Evolutionary conservation across 2,797 vertebrate genomes (phyloP), one percentile per base, ranked within the genome.

Genomic region (Vipera latastei): DNA sequence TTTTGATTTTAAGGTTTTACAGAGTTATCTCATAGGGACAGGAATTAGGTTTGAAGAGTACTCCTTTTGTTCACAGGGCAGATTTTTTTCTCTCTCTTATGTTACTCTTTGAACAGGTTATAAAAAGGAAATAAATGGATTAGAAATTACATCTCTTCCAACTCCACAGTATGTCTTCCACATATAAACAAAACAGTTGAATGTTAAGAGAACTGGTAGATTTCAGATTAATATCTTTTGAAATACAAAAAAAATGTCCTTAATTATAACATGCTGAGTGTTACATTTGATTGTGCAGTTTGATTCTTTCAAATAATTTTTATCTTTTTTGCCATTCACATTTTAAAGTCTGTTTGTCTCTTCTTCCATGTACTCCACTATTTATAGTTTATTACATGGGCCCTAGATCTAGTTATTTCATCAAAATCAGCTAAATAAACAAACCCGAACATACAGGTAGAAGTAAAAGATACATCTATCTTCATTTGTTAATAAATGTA

Each of bases 21-120:
- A 95, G 89, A 90, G 32, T 73, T 61, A 60, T 91, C 57, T 85
- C 22, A 48, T 83, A 89, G n/a, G 7, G 88, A 12, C 28, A n/a
- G 91, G 88, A 32, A 14, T 9, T 92, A 28, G 61, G 0, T 53
- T 93, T 91, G 56, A 60, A 0, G 87, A 94, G 89, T 90, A 88
- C 2, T 88, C 3, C 93, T 38, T 90, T 57, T 69, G 83, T 83
- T 91, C 88, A 4, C 48, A 92, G 60, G 7, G 5, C 88, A 59
- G 83, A 59, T 93, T 20, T 14, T 90, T 14, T 90, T 92, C 91
- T n/a, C 8, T 0, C 0, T 85, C 93, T 93, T 87, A 95, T 91
- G 85, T 65, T 57, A 55, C 53, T 87, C n/a, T 57, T 89, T 89
- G 38, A 61, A 60, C 25, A 89, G 14, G 20, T 48, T 60, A 28